Evolutionary conservation across 2,888 invertebrate genomes (phyloP).

Genomic region (Cryptus armator): DNA sequence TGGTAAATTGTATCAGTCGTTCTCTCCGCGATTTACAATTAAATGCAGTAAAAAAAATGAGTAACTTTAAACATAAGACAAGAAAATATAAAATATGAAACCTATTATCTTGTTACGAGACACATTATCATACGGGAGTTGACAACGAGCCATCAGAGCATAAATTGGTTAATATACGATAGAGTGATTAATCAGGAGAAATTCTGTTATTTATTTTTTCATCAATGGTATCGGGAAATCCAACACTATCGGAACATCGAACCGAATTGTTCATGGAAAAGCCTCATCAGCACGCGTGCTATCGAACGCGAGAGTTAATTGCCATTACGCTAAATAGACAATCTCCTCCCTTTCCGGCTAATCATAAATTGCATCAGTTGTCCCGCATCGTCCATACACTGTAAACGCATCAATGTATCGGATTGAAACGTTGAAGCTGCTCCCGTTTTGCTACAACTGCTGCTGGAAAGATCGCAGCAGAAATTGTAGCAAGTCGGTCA

Average conservation of each 20-base stretch:
- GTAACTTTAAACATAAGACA: too few species aligned
- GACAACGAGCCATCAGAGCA: background rate
- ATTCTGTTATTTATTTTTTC: background rate
- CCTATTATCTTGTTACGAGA: background rate
- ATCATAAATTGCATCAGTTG: slow-evolving; percentile 64
- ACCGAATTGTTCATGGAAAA: background rate
- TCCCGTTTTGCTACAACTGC: background rate
- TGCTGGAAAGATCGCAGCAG: background rate
- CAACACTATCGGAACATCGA: slow-evolving; percentile 9
- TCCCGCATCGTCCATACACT: slow-evolving; percentile 25
- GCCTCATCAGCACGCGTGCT: slow-evolving; percentile 31
- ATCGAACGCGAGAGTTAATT: slow-evolving; percentile 61
- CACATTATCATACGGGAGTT: background rate
- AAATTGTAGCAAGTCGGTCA: slow-evolving; percentile 5
- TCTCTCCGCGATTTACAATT: too few species aligned
- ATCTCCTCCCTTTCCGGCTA: slow-evolving; percentile 68
- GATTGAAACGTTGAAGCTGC: background rate
- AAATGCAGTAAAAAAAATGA: too few species aligned
- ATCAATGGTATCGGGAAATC: background rate
- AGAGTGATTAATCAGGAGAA: background rate
- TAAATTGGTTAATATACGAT: background rate
- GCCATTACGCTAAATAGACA: slow-evolving; percentile 66
- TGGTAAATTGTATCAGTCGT: too few species aligned
- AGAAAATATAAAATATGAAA: too few species aligned
- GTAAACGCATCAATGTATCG: background rate